Base-by-base conservation (phyloP, 1,140 invertebrate genomes). In the Drosophila punjabiensis region DNA sequence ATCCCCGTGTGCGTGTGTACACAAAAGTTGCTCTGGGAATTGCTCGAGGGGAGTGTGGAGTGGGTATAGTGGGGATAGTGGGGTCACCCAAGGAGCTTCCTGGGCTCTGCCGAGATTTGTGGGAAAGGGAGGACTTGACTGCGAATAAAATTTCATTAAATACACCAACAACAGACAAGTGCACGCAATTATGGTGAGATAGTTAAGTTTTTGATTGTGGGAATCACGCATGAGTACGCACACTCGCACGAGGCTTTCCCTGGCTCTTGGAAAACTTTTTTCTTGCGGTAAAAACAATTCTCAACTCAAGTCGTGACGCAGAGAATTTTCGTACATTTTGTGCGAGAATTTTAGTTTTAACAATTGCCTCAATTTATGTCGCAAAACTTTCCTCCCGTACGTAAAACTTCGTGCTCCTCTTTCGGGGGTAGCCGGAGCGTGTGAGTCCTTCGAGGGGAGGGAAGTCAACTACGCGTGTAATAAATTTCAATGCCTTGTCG, bases 181-280 rank as follows among this genome's bases (percentile, higher is more conserved):
- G 87, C 87, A 91, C 88, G 87, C 82, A 90, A 90, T 90, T 90
- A 91, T 90, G 87, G 86, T 69, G 84, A 85, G 86, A 90, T 84
- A 91, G 86, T 90, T 90, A 89, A 90, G 86, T 90, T 90, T 90
- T 90, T 91, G 86, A 90, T 90, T 90, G 86, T 89, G 87, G 86
- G 86, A 89, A 89, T 89, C 86, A 89, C 86, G 86, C 86, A 89
- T 89, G 86, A 90, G 86, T 89, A 81, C 81, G 66, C 86, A 85
- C 82, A 86, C 70, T 53, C 50, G 43, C 59, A 59, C 53, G 52
- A 61, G 69, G 71, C 28, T 32, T 74, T 53, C 69, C 39, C 56
- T 14, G 18, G 10, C 68, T 74, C 55, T 74, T 52, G 7, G 24
- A 37, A 37, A 62, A 61, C 37, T 37, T 73, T 74, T 71, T 62